phyloP scores from a whole-genome alignment of 1,140 invertebrate genomes.

The Amyelois transitella region DNA sequence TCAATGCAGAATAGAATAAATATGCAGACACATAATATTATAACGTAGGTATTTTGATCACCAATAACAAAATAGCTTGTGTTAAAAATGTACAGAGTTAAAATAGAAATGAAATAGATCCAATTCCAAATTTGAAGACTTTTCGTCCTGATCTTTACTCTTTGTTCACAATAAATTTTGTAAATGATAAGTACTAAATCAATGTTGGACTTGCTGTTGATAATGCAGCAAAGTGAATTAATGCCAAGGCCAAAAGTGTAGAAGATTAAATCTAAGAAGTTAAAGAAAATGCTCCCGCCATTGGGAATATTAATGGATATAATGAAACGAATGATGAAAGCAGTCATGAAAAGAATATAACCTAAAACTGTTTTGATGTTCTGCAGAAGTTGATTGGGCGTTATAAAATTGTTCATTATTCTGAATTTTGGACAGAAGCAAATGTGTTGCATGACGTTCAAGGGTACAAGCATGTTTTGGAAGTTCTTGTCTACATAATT shows the following conservation, averaged over 20 bases:
- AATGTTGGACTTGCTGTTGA: neutral
- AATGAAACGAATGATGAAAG: neutral
- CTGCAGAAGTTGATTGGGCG: neutral
- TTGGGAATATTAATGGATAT: neutral
- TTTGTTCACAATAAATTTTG: neutral
- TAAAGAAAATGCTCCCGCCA: neutral
- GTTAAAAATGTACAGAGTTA: neutral
- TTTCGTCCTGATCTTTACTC: neutral
- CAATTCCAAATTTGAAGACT: neutral
- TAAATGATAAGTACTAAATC: neutral
- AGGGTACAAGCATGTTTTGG: constrained; percentile 3
- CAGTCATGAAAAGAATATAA: neutral
- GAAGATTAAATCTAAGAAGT: neutral
- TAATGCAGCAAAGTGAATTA: neutral
- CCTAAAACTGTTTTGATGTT: neutral
- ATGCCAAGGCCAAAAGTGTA: neutral
- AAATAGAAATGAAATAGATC: neutral
- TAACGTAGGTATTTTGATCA: neutral
- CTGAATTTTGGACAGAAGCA: neutral
- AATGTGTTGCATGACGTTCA: constrained; percentile 1
- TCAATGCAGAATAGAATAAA: neutral
- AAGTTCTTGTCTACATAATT: constrained; percentile 8
- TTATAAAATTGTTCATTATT: constrained; percentile 1
- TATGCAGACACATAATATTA: neutral
- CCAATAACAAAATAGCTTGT: neutral